Evolutionary conservation across 2,797 vertebrate species (phyloP), one percentile per base, ranked within the genome.

Genomic region (Sebastes umbrosus): DNA sequence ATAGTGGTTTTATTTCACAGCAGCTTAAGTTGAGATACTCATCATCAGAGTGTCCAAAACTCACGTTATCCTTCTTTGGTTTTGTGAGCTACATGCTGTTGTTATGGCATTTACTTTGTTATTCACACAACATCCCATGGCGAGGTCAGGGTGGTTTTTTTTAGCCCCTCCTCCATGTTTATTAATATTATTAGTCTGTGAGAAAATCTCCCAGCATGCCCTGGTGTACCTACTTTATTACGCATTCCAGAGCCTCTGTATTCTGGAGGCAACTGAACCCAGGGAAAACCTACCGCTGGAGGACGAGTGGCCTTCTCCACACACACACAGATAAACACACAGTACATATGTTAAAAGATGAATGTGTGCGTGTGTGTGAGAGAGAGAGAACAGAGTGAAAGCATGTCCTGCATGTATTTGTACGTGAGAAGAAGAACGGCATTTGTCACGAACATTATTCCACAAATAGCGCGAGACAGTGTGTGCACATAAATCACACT

Each of bases 221-320:
- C 43, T 73, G 52, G 67, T 83, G 77, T 92, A 96, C 95, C 90
- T 97, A 96, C 96, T 97, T 97, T 96, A 88, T 96, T 96, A 91
- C 94, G 94, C 77, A 96, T 73, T 58, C 94, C 94, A 94, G 95
- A 95, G 94, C 95, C 96, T 85, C 96, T 94, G 90, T 97, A 97
- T 84, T 97, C 96, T 77, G 95, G 95, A 93, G 95, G 95, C 86
- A 97, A 93, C 92, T 96, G 96, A 92, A 97, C 95, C 94, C 93
- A 94, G 24, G 96, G 95, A 83, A 96, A 97, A 87, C 92, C 89
- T 94, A 96, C 75, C n/a, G 82, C 88, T 77, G 92, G 89, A 65
- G 88, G 78, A 87, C 88, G 87, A 89, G 88, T 46, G 76, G 90
- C 92, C 95, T 96, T 94, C 94, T 96, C 94, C 96, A 95, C 82